Conservation (phyloP, 2,888 invertebrate genomes). For the Lepetodrilus schrolli region DNA sequence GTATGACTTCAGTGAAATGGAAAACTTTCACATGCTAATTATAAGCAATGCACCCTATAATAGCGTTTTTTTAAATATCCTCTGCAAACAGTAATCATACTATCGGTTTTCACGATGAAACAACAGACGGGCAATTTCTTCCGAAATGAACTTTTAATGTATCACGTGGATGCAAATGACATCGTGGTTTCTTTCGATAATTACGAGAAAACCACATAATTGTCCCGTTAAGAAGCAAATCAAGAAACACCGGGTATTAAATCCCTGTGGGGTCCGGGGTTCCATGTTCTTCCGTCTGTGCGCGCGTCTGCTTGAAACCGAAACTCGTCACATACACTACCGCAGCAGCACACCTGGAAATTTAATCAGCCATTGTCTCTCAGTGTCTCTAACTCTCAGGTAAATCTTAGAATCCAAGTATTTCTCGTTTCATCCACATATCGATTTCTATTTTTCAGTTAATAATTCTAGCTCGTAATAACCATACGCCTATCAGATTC, state of each 20-base stretch:
- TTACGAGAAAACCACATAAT: constrained; percentile 23
- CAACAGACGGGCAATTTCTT: too few relatives aligned
- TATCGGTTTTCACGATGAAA: too few relatives aligned
- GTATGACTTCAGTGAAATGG: too few relatives aligned
- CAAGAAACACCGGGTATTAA: background rate
- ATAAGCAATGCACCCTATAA: too few relatives aligned
- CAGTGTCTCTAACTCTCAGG: background rate
- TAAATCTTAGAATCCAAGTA: constrained; percentile 6
- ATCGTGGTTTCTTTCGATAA: constrained; percentile 11
- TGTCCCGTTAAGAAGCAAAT: constrained; percentile 8
- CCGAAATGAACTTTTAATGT: background rate
- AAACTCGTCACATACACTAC: too few relatives aligned
- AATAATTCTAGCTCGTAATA: background rate
- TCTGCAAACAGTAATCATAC: too few relatives aligned
- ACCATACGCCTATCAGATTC: constrained; percentile 1
- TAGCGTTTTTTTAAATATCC: too few relatives aligned
- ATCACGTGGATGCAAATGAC: background rate
- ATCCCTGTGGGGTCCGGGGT: background rate
- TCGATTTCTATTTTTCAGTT: background rate
- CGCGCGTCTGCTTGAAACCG: too few relatives aligned
- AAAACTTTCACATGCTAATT: too few relatives aligned
- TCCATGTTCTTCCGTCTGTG: background rate
- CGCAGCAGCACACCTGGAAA: background rate
- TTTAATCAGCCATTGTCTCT: constrained; percentile 12
- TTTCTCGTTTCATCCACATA: constrained; percentile 2